Evolutionary conservation across 2,797 vertebrate species (phyloP).

Genomic region (Micrastur ruficollis): DNA sequence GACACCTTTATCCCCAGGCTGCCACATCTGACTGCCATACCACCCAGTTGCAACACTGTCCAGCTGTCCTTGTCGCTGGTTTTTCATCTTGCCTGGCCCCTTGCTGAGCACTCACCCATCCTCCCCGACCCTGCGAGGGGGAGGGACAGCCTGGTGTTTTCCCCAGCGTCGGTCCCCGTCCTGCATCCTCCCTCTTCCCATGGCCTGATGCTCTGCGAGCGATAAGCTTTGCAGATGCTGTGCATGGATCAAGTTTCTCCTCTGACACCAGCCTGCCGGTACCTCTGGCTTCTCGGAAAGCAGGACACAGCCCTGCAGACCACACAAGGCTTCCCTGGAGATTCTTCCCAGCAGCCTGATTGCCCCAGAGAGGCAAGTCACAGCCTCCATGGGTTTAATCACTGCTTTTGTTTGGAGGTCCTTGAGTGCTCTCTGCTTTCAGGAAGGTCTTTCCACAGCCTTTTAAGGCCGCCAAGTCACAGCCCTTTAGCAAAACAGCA

Average conservation of each 20-base stretch:
- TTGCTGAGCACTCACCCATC: rapidly evolving
- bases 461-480: neutral
- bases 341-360: neutral
- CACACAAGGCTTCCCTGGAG: neutral
- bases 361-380: neutral
- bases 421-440: neutral
- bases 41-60: neutral
- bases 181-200: neutral
- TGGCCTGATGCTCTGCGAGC: neutral
- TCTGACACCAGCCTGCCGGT: neutral
- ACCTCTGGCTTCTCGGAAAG: neutral
- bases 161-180: neutral
- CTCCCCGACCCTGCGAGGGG: rapidly evolving
- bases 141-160: neutral
- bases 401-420: neutral
- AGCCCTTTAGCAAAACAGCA: neutral
- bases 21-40: neutral
- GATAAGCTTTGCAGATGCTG: neutral
- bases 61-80: neutral
- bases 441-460: neutral
- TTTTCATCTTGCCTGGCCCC: neutral
- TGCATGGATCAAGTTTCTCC: neutral
- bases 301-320: neutral
- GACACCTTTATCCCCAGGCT: neutral
- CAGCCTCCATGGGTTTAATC: neutral